Conservation (phyloP, 1,140 invertebrate genomes). For the Cryptotermes secundus region DNA sequence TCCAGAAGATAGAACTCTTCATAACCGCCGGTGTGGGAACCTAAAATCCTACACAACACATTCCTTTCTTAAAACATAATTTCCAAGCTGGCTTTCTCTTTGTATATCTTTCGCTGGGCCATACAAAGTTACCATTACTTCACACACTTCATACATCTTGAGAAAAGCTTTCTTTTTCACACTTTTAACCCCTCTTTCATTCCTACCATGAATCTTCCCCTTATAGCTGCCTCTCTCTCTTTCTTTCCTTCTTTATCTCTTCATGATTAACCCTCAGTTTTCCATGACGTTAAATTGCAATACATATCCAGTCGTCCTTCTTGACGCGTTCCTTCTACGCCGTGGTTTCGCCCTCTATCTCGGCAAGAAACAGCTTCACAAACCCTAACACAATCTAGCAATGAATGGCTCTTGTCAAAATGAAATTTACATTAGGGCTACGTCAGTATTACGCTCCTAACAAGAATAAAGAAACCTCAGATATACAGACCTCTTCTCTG, state of each 20-base stretch:
- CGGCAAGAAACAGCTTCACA: background rate
- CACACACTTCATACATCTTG: background rate
- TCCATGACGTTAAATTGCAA: constrained; percentile 4
- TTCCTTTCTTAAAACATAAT: too few relatives aligned
- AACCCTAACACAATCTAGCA: background rate
- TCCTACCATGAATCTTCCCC: background rate
- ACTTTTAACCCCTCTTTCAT: background rate
- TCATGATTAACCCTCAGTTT: constrained; percentile 12
- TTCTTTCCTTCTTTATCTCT: constrained; percentile 8
- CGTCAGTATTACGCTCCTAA: background rate
- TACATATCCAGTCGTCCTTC: background rate
- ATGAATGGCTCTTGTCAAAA: constrained; percentile 19
- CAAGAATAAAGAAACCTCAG: background rate
- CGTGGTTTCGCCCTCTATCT: background rate
- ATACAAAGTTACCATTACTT: background rate
- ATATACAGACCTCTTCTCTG: background rate
- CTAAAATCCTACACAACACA: too few relatives aligned
- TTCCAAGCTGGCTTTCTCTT: background rate
- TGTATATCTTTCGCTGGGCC: background rate
- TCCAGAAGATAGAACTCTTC: too few relatives aligned
- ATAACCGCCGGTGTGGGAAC: too few relatives aligned
- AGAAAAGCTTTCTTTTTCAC: background rate
- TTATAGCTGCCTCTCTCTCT: background rate
- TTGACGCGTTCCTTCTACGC: background rate
- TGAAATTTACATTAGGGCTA: background rate